Percentiles rank a stretch among this genome's conserved stretches.
Conservation (phyloP, 2,113 vertebrate genomes). For the Gambusia holbrooki region DNA sequence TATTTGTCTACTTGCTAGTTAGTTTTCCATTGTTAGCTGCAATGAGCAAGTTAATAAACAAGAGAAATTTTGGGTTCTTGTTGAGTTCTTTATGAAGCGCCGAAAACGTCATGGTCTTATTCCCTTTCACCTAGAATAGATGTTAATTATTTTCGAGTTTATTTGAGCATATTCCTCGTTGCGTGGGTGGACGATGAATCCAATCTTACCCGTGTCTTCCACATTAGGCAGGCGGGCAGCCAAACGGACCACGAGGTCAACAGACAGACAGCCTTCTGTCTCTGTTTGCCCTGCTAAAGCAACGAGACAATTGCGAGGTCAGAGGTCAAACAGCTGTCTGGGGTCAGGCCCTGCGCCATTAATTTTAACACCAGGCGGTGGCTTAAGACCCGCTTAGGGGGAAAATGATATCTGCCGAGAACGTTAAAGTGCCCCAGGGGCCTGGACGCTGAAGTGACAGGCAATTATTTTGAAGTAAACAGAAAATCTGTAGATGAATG, state of each 20-base stretch:
- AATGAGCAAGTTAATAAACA: no score
- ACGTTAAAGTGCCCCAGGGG: constrained; percentile 54
- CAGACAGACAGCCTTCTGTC: constrained; percentile 53
- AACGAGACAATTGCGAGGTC: constrained; percentile 63
- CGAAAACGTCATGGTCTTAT: not conserved
- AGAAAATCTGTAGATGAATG: constrained; percentile 30
- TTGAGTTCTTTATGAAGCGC: not conserved
- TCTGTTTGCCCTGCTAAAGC: constrained; percentile 55
- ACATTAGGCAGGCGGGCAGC: not conserved
- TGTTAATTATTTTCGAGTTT: not conserved
- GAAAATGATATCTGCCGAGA: constrained; percentile 51
- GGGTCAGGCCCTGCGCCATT: constrained; percentile 55
- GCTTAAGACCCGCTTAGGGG: constrained; percentile 50
- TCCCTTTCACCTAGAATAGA: not conserved
- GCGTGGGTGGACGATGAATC: not conserved
- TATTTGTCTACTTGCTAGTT: no score
- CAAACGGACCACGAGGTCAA: constrained; percentile 27
- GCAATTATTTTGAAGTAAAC: constrained; percentile 59
- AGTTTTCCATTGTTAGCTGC: no score
- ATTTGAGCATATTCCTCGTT: not conserved
- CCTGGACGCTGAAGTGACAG: constrained; percentile 31
- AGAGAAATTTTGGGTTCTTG: not conserved
- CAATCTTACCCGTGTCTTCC: no score
- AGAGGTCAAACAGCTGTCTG: constrained; percentile 59
- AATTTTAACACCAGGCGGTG: constrained; percentile 52